Evolutionary conservation across 2,797 vertebrate species (phyloP).

Genomic region (Gobionotothen gibberifrons): DNA sequence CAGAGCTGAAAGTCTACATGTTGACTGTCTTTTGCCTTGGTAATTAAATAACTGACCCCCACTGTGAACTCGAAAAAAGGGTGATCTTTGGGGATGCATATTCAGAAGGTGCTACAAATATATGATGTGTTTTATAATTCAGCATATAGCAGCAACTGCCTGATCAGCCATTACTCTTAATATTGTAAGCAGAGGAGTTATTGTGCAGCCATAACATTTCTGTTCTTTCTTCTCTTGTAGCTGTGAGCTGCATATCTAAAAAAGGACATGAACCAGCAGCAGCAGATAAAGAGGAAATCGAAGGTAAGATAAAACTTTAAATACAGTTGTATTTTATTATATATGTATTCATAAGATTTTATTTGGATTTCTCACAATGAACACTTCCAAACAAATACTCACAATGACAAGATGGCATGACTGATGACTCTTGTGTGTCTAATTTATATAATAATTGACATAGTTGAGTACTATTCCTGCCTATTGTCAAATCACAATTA

Average conservation of each 20-base stretch:
- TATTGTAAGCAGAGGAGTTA: constrained; percentile 9
- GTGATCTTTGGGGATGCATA: background rate
- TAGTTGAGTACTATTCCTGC: too few relatives aligned
- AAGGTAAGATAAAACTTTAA: constrained; percentile 68
- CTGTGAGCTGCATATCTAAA: constrained; percentile 90
- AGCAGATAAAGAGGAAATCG: constrained; percentile 80
- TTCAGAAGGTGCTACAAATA: constrained; percentile 16
- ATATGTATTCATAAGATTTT: background rate
- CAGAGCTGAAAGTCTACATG: background rate
- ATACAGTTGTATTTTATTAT: background rate
- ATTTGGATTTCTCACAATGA: background rate
- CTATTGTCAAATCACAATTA: too few relatives aligned
- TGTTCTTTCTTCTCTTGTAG: constrained; percentile 75
- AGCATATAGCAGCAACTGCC: constrained; percentile 5
- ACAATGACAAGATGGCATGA: background rate
- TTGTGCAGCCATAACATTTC: constrained; percentile 15
- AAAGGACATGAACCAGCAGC: constrained; percentile 86
- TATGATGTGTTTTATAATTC: constrained; percentile 2
- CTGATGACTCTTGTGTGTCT: too few relatives aligned
- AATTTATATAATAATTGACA: too few relatives aligned
- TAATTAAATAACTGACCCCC: background rate
- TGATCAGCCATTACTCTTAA: constrained; percentile 27
- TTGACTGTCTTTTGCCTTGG: background rate
- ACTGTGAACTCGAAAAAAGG: background rate
- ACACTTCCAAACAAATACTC: background rate